Evolutionary conservation across 2,797 vertebrate species (phyloP).

Genomic region (Telmatherina bonti): DNA sequence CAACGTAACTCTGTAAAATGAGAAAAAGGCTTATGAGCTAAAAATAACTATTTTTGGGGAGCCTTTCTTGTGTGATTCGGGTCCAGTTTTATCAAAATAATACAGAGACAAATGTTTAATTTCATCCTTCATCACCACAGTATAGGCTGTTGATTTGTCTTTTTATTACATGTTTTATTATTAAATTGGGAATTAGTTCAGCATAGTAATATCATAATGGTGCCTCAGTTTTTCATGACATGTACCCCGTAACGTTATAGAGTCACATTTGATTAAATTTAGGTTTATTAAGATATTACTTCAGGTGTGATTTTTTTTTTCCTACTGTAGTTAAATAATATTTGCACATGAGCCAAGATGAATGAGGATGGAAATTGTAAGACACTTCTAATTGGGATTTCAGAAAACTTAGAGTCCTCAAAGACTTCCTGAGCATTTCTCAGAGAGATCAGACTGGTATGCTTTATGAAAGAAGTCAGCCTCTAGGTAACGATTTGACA

Average conservation of each 20-base stretch:
- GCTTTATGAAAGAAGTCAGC: slow-evolving; percentile 43
- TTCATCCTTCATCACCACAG: slow-evolving; percentile 60
- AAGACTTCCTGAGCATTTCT: slow-evolving; percentile 35
- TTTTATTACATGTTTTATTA: slow-evolving; percentile 72
- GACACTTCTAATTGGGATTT: slow-evolving; percentile 33
- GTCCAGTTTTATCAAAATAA: slow-evolving; percentile 72
- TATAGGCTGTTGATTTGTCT: slow-evolving; percentile 27
- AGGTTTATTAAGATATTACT: slow-evolving; percentile 29
- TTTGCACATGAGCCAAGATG: slow-evolving; percentile 13
- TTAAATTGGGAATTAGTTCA: slow-evolving; percentile 76
- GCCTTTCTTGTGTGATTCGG: slow-evolving; percentile 40
- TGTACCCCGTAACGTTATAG: slow-evolving; percentile 54
- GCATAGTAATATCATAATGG: slow-evolving; percentile 56
- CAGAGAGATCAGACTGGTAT: slow-evolving; percentile 9
- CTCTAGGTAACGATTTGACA: slow-evolving; percentile 62
- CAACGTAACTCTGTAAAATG: slow-evolving; percentile 70
- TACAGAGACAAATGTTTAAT: slow-evolving; percentile 66
- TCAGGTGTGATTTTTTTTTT: slow-evolving; percentile 23
- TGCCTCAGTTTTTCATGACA: slow-evolving; percentile 44
- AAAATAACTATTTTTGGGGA: slow-evolving; percentile 68
- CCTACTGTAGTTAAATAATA: not conserved
- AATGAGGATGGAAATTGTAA: not conserved
- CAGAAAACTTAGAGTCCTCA: slow-evolving; percentile 25
- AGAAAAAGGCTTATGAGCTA: slow-evolving; percentile 69
- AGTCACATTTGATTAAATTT: slow-evolving; percentile 53